Base-by-base conservation (phyloP, 1,140 invertebrate species). In the Drosophila biarmipes region DNA sequence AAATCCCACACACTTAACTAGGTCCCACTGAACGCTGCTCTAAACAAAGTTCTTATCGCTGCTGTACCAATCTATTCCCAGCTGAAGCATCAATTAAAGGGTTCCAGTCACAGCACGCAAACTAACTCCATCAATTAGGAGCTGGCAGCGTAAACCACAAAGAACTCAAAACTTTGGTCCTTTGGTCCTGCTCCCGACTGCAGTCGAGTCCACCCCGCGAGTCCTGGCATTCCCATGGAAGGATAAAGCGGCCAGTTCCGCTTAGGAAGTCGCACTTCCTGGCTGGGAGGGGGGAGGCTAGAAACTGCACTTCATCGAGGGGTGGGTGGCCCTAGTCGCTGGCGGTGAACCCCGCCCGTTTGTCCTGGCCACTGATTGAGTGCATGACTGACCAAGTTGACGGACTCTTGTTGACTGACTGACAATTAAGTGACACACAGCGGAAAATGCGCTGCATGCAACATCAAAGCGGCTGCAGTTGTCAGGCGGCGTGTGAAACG, bases 401-500 rank as follows among this genome's bases (percentile, higher is more conserved):
- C 72, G 73, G 73, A 73, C 72, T 66, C 59, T 55, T 24, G 40
- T 46, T 63, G 56, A 62, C 66, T 72, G 53, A 55, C 59, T 75
- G 72, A 67, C 78, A 86, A 85, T 84, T 84, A 84, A 80, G 59
- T 80, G 81, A 86, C 68, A 87, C 73, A 81, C 64, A 87, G 82
- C 82, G 82, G 82, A 86, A 86, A 86, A 86, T 86, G 68, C 82
- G 82, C 73, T 71, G 82, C 82, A 87, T 86, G 82, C 82, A 75
- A 86, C 78, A 72, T 86, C 82, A 86, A 86, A 86, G 82, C 74
- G 61, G 61, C 79, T 73, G 82, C 82, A 78, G 57, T 78, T 85
- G 81, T 68, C 78, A 74, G 56, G 42, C 34, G 48, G 55, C 74
- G 78, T 86, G 81, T 87, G 82, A 86, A 86, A 77, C 73, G 64